Evolutionary conservation across 2,888 invertebrate genomes (phyloP).

Genomic region (Amiota minor): DNA sequence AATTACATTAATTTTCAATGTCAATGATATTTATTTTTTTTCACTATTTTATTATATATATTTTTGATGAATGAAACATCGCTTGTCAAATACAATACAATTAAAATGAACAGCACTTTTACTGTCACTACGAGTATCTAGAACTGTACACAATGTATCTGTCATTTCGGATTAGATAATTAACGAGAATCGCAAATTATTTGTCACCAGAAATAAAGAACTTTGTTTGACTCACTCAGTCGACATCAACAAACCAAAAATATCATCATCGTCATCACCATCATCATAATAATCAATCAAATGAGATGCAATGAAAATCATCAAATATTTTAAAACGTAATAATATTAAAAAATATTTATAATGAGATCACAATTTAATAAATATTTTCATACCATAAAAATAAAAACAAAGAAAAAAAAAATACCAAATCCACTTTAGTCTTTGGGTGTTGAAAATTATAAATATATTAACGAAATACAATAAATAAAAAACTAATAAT

Average conservation of each 20-base stretch:
- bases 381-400: background rate
- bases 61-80: conserved; percentile 3
- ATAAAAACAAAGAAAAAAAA: conserved; percentile 1
- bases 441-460: conserved; percentile 14
- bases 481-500: conserved; percentile 1
- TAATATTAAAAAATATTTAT: conserved; percentile 16
- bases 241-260: background rate
- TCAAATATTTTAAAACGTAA: background rate
- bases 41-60: background rate
- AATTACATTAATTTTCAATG: conserved; percentile 17
- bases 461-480: conserved; percentile 7
- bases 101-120: conserved; percentile 17
- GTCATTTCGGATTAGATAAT: background rate
- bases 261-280: background rate
- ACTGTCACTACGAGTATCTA: conserved; percentile 17
- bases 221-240: too few relatives aligned
- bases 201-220: too few relatives aligned
- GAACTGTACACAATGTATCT: background rate
- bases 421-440: conserved; percentile 13
- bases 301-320: background rate
- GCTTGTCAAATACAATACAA: conserved; percentile 13
- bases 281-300: background rate
- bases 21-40: conserved; percentile 9
- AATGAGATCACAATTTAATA: conserved; percentile 33
- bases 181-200: too few relatives aligned